Evolutionary conservation across 2,888 invertebrate species (phyloP), one percentile per base, ranked within the genome.

Genomic region (Syritta pipiens): DNA sequence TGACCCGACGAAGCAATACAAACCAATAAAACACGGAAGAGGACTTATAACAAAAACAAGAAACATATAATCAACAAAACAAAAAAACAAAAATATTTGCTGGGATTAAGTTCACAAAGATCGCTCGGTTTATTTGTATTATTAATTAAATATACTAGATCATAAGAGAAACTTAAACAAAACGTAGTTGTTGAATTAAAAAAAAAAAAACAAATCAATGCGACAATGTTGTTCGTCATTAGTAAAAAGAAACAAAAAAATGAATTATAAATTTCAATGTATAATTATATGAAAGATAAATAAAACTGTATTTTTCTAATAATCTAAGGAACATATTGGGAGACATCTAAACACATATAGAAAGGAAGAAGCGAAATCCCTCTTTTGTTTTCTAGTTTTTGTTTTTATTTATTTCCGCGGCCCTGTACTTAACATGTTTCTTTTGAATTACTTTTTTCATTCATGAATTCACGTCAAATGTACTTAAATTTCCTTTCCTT

Each of bases 301-400:
- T 62, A 72, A 79, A 79, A 74, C 67, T 74, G 77, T 77, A 79
- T 79, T 79, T 79, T 79, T 79, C 79, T 79, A 79, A 72, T 74
- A 74, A 67, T 72, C 60, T 72, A 79, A 79, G 67, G 55, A 55
- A 68, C 72, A 62, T 72, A 60, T 53, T 57, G 71, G 63, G 71
- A 77, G 63, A 71, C 51, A 65, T 71, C 51, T 71, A n/a, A n/a
- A n/a, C n/a, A n/a, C n/a, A n/a, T n/a, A n/a, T n/a, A n/a, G n/a
- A n/a, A n/a, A n/a, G n/a, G n/a, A n/a, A n/a, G n/a, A n/a, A n/a
- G n/a, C n/a, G n/a, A n/a, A n/a, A n/a, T n/a, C n/a, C n/a, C n/a
- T 17, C 55, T 46, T 42, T 22, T 42, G 53, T 62, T 68, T 75
- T 44, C n/a, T n/a, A n/a, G n/a, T n/a, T n/a, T n/a, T n/a, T n/a